Evolutionary conservation across 1,140 invertebrate species (phyloP).

Genomic region (Agrypnia vestita): DNA sequence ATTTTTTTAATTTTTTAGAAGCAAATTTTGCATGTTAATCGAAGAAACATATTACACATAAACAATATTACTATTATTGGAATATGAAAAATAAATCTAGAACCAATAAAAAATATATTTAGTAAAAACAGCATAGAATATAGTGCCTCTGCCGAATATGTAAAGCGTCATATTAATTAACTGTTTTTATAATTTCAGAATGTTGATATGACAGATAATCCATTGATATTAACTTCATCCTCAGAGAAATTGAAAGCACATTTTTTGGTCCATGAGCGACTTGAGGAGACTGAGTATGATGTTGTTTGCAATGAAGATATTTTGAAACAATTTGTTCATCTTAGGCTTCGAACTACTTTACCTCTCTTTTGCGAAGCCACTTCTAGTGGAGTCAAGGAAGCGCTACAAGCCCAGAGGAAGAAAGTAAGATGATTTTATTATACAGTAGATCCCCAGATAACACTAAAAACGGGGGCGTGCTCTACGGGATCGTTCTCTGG

Average conservation of each 20-base stretch:
- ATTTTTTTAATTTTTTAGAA: too few species aligned
- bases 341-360: slow-evolving; percentile 74
- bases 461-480: too few species aligned
- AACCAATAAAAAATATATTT: too few species aligned
- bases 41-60: too few species aligned
- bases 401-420: slow-evolving; percentile 74
- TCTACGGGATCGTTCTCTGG: too few species aligned
- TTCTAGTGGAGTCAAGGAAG: slow-evolving; percentile 72
- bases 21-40: too few species aligned
- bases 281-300: slow-evolving; percentile 77
- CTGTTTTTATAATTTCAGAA: slow-evolving; percentile 69
- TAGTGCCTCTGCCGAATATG: too few species aligned
- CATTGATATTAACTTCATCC: slow-evolving; percentile 78
- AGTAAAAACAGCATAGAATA: too few species aligned
- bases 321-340: slow-evolving; percentile 79
- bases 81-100: too few species aligned
- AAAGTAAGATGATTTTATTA: slow-evolving; percentile 65
- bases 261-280: slow-evolving; percentile 81
- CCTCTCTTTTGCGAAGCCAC: slow-evolving; percentile 74
- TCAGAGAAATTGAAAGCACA: slow-evolving; percentile 75
- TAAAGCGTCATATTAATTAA: slow-evolving; percentile 12
- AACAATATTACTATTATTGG: too few species aligned
- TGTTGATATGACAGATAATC: slow-evolving; percentile 85
- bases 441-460: too few species aligned
- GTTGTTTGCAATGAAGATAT: slow-evolving; percentile 76